These are phyloP conservation scores for Physocephala rufipes DNA, from an alignment of 2,888 invertebrate species.

Conservation along the genomic window DNA sequence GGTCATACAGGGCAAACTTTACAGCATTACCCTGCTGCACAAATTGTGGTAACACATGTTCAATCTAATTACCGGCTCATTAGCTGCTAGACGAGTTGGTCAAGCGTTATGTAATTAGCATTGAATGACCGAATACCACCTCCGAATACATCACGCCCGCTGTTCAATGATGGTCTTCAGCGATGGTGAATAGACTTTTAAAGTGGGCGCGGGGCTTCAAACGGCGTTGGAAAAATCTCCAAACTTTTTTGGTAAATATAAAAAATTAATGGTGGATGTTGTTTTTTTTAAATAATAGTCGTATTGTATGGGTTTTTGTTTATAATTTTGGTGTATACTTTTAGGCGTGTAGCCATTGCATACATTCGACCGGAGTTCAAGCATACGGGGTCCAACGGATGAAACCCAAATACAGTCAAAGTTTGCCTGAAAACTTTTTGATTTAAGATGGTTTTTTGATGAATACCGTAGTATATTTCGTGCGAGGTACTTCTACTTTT, in stretches of 20 bases:
- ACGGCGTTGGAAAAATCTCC: too few species aligned
- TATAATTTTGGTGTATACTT: conserved; percentile 18
- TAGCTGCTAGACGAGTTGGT: conserved; percentile 16
- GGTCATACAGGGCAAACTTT: not conserved
- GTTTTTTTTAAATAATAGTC: too few species aligned
- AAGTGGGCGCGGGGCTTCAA: too few species aligned
- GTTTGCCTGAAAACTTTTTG: conserved; percentile 25
- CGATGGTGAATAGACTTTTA: too few species aligned
- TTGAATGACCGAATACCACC: too few species aligned
- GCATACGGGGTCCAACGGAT: too few species aligned
- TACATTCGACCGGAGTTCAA: too few species aligned
- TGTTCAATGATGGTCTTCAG: too few species aligned
- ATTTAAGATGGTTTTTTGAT: not conserved
- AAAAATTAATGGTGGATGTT: not conserved
- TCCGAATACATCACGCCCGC: too few species aligned
- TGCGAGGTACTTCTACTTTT: too few species aligned
- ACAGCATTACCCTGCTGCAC: not conserved
- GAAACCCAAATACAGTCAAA: conserved; percentile 2
- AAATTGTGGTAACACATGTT: conserved; percentile 22
- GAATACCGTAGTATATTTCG: too few species aligned
- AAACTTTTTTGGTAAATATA: too few species aligned
- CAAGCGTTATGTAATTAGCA: not conserved
- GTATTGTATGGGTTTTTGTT: not conserved
- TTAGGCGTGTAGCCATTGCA: conserved; percentile 6
- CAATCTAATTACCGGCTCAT: conserved; percentile 30